phyloP scores from a whole-genome alignment of 37 sponge, comb jelly and placozoan genomes.

The Halisarca cf. caerulea region DNA sequence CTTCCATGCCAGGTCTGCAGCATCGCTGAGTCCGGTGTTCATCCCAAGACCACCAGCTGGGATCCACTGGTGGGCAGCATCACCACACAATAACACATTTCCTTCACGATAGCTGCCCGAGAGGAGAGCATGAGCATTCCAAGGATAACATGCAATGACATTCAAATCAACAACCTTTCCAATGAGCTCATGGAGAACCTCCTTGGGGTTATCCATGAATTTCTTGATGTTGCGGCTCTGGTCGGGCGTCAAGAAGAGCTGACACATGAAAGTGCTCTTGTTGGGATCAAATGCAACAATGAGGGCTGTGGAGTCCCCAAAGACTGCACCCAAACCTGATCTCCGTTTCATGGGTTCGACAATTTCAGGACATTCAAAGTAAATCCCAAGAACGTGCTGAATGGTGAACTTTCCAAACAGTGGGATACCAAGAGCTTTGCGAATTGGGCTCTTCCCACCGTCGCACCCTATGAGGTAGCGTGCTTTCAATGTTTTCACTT shows the following conservation, averaged over 20 bases:
- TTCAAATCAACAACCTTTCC: slow-evolving; percentile 37
- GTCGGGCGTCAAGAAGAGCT: slow-evolving; percentile 22
- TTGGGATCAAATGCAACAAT: slow-evolving; percentile 31
- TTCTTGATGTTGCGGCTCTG: slow-evolving; percentile 15
- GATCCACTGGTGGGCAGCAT: slow-evolving; percentile 81
- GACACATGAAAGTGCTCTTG: slow-evolving; percentile 36
- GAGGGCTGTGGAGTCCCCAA: not conserved
- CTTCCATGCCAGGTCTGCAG: slow-evolving; percentile 76
- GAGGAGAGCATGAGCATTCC: slow-evolving; percentile 62
- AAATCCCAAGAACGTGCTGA: slow-evolving; percentile 57
- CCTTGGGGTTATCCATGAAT: slow-evolving; percentile 28
- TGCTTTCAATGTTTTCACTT: slow-evolving; percentile 44
- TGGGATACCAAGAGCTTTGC: slow-evolving; percentile 58
- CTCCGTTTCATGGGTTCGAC: not conserved
- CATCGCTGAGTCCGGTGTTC: slow-evolving; percentile 79
- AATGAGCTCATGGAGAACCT: slow-evolving; percentile 10
- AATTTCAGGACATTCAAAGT: slow-evolving; percentile 53
- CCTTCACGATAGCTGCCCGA: slow-evolving; percentile 67
- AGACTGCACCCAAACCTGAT: slow-evolving; percentile 26
- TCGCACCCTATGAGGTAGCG: slow-evolving; percentile 65
- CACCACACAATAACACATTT: slow-evolving; percentile 69
- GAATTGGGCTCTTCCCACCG: slow-evolving; percentile 59
- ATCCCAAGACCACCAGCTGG: slow-evolving; percentile 82
- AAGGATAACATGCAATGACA: slow-evolving; percentile 39
- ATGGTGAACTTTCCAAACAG: slow-evolving; percentile 61